Evolutionary conservation across 2,113 vertebrate genomes (phyloP).

Genomic region (Serilophus lunatus): DNA sequence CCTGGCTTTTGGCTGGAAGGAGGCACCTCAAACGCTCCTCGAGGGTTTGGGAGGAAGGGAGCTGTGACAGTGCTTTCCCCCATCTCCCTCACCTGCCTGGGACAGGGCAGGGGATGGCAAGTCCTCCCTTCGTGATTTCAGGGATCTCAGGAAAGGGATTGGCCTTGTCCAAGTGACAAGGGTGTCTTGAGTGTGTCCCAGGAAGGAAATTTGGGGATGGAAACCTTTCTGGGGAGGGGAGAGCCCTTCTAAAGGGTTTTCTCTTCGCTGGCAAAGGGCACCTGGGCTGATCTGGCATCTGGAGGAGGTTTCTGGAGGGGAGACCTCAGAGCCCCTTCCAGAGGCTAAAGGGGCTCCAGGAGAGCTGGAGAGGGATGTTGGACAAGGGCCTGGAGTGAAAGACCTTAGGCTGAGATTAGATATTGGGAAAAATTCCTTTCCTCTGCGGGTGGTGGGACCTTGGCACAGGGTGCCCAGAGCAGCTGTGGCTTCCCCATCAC

Average conservation of each 20-base stretch:
- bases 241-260: not conserved
- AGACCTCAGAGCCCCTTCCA: no score
- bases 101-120: not conserved
- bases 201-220: not conserved
- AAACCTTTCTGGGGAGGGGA: not conserved
- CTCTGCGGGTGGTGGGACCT: not conserved
- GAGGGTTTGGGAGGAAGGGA: not conserved
- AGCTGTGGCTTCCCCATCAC: not conserved
- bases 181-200: not conserved
- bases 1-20: not conserved
- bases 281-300: not conserved
- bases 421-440: not conserved
- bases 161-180: not conserved
- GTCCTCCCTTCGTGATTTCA: rapidly evolving
- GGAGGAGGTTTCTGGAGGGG: not conserved
- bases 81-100: not conserved
- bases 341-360: not conserved
- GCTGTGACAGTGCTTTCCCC: not conserved
- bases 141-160: not conserved
- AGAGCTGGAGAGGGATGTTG: not conserved
- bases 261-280: not conserved
- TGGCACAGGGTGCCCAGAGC: not conserved
- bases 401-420: not conserved
- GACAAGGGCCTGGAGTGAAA: not conserved
- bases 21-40: not conserved